Conservation (phyloP, 2,797 vertebrate species). For the Scarus forsteni region DNA sequence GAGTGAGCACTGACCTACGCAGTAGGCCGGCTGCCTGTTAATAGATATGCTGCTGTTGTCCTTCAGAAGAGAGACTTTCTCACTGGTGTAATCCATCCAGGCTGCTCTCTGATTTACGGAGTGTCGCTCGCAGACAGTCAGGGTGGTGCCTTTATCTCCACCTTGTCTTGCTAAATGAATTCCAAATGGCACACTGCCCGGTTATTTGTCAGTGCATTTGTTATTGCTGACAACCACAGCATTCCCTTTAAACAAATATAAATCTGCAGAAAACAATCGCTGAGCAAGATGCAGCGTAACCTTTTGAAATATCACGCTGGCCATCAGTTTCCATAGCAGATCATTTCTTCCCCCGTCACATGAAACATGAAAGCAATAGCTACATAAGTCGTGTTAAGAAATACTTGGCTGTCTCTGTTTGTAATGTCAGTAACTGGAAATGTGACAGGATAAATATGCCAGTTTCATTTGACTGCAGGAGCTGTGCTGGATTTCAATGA, state of each 20-base stretch:
- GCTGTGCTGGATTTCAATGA: conserved; percentile 21
- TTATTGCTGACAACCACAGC: conserved; percentile 83
- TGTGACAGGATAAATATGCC: conserved; percentile 54
- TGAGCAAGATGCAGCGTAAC: conserved; percentile 81
- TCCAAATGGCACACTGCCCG: conserved; percentile 83
- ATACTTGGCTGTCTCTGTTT: conserved; percentile 23
- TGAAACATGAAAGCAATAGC: conserved; percentile 68
- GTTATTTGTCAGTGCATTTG: conserved; percentile 84
- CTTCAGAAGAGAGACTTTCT: conserved; percentile 75
- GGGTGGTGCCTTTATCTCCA: conserved; percentile 77
- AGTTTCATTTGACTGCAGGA: conserved; percentile 33
- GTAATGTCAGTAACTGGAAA: conserved; percentile 49
- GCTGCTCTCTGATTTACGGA: conserved; percentile 75
- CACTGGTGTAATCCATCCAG: conserved; percentile 66
- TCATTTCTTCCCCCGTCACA: conserved; percentile 43
- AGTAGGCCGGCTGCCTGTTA: conserved; percentile 70
- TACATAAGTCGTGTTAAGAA: conserved; percentile 50
- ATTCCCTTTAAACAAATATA: conserved; percentile 83
- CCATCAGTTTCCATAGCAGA: conserved; percentile 74
- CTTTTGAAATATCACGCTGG: conserved; percentile 86
- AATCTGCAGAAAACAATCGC: conserved; percentile 81
- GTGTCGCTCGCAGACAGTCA: conserved; percentile 59
- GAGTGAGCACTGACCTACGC: conserved; percentile 67
- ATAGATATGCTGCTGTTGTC: conserved; percentile 71
- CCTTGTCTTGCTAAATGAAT: conserved; percentile 79